Base-by-base conservation (phyloP, 2,797 vertebrate genomes). In the Myripristis jacobus region DNA sequence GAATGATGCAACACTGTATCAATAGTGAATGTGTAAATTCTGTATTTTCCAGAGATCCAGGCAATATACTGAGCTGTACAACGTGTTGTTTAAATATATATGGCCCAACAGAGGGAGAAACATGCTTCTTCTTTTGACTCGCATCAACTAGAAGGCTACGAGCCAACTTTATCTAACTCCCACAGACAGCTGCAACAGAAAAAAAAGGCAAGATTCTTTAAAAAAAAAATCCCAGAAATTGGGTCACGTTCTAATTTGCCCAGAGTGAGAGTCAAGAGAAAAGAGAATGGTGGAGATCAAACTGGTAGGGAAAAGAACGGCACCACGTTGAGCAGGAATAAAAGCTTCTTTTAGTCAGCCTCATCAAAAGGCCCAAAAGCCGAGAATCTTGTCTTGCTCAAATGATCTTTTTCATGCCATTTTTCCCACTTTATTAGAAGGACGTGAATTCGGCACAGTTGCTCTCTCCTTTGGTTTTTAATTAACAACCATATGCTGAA, bases 181-280 rank as follows among this genome's bases (percentile, higher is more conserved):
- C 68, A 64, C 81, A 85, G 77, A 52, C 48, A 27, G 64, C 41
- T 36, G 11, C 31, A 25, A 24, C 29, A 18, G 1, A 18, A 5
- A 18, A 27, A 53, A 24, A 56, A 12, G 6, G 34, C 9, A 11
- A 36, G 12, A 73, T 50, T 71, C 46, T 76, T n/a, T n/a, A n/a
- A n/a, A 61, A 51, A 82, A 83, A 88, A 83, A 62, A 1, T 47
- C 50, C 67, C 47, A 54, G 63, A 79, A 91, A 91, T 15, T 75
- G 73, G 86, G 86, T 91, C 87, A 79, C 44, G 67, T 67, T 83
- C 15, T 60, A 75, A 79, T 79, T 74, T 56, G 48, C 69, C 3
- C 19, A 57, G 58, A 52, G 65, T 21, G 31, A 73, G 51, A 69
- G 43, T 0, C 15, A 60, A 58, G 68, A 71, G 29, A 46, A 77